Percentiles rank a stretch among this genome's conserved stretches.
These are phyloP conservation scores for Dolichomitus sp. DNA, from an alignment of 2,888 invertebrate genomes.

Conservation along the genomic window DNA sequence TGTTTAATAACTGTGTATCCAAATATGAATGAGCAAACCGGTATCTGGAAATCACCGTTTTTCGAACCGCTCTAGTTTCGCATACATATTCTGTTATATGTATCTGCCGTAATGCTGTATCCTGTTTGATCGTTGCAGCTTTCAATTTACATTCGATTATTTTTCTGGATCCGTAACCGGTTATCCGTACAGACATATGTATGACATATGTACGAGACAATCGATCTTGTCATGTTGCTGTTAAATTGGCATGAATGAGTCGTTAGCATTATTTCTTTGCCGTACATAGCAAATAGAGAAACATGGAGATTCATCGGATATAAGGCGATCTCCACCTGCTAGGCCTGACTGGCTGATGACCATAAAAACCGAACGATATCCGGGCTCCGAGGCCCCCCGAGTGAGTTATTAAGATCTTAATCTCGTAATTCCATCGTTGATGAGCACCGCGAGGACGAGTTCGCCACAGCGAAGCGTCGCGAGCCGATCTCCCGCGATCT, in stretches of 20 bases:
- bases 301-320: neutral
- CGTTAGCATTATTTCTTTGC: conserved; percentile 19
- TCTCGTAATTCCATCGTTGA: conserved; percentile 72
- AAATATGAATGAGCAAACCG: no score
- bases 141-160: conserved; percentile 1
- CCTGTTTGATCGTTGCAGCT: neutral
- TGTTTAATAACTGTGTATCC: no score
- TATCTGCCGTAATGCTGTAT: neutral
- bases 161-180: neutral
- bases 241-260: conserved; percentile 26
- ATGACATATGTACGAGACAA: neutral
- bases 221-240: neutral
- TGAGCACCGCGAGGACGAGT: conserved; percentile 69
- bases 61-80: no score
- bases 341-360: neutral
- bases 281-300: conserved; percentile 15
- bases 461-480: conserved; percentile 32
- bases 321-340: conserved; percentile 52
- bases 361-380: conserved; percentile 52
- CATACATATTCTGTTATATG: neutral
- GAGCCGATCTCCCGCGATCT: conserved; percentile 50
- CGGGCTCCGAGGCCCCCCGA: conserved; percentile 65
- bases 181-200: no score
- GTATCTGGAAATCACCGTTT: no score
- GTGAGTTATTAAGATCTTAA: conserved; percentile 81